phyloP scores from a whole-genome alignment of 2,888 invertebrate species.

The Cantharis flavilabris region DNA sequence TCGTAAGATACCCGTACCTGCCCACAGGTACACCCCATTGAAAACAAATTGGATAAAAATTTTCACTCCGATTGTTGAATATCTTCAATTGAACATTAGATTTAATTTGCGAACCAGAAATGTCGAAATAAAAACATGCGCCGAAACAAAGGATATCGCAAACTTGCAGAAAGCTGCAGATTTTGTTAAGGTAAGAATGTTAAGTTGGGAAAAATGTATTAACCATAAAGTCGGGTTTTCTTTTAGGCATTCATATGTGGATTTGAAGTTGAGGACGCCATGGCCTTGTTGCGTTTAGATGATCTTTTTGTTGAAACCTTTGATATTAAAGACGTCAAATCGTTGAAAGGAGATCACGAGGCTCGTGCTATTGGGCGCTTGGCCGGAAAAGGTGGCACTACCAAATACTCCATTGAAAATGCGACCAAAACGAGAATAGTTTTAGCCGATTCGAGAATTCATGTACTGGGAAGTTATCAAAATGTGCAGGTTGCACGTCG shows the following conservation, averaged over 20 bases:
- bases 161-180: conserved; percentile 97
- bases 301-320: conserved; percentile 97
- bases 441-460: conserved; percentile 94
- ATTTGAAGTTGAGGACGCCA: conserved; percentile 95
- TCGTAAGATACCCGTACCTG: conserved; percentile 85
- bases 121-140: conserved; percentile 78
- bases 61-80: conserved; percentile 94
- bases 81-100: conserved; percentile 89
- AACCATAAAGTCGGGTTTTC: background rate
- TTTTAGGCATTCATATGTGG: conserved; percentile 85
- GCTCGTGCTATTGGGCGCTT: conserved; percentile 95
- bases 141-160: conserved; percentile 81
- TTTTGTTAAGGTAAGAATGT: conserved; percentile 75
- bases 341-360: conserved; percentile 92
- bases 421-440: conserved; percentile 98
- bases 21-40: conserved; percentile 90
- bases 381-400: conserved; percentile 96
- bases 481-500: conserved; percentile 94
- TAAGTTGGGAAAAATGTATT: background rate
- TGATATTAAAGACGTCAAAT: conserved; percentile 95
- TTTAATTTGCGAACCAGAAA: conserved; percentile 91
- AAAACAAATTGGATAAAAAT: conserved; percentile 98
- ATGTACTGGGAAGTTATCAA: conserved; percentile 95
- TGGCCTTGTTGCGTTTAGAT: conserved; percentile 92
- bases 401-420: conserved; percentile 98